Evolutionary conservation across 2,888 invertebrate species (phyloP).

Genomic region (Ypsolopha scabrella): DNA sequence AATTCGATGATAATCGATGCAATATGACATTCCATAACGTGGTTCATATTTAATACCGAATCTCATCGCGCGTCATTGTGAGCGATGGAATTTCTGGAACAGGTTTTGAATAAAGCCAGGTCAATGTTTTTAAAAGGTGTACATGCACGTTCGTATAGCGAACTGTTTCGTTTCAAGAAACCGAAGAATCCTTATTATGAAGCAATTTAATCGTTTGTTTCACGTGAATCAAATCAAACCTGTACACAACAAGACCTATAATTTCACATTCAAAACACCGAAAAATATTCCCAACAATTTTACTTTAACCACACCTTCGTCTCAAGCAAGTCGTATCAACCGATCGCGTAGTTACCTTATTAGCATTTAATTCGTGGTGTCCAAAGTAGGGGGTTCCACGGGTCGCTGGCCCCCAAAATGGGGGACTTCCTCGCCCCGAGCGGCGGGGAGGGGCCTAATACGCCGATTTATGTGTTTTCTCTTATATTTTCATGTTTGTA

Average conservation of each 20-base stretch:
- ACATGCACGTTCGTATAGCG: too few species aligned
- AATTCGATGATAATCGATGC: slow-evolving; percentile 2
- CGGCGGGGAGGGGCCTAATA: slow-evolving; percentile 33
- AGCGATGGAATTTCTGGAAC: not conserved
- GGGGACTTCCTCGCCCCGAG: slow-evolving; percentile 59
- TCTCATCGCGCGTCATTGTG: not conserved
- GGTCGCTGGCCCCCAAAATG: slow-evolving; percentile 63
- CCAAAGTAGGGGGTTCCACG: slow-evolving; percentile 47
- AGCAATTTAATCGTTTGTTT: too few species aligned
- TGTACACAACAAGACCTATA: not conserved
- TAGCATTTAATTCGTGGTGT: slow-evolving; percentile 63
- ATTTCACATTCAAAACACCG: slow-evolving; percentile 1
- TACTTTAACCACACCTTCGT: slow-evolving; percentile 10
- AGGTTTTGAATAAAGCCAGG: not conserved
- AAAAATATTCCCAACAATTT: slow-evolving; percentile 1
- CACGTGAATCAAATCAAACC: not conserved
- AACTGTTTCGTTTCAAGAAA: too few species aligned
- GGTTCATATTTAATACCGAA: not conserved
- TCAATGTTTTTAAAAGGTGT: too few species aligned
- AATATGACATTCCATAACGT: not conserved
- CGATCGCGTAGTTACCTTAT: slow-evolving; percentile 42
- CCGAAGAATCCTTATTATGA: too few species aligned
- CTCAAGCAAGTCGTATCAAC: slow-evolving; percentile 35
- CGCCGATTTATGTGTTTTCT: slow-evolving; percentile 23
- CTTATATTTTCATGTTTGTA: slow-evolving; percentile 18